phyloP scores from a whole-genome alignment of 2,797 vertebrate species.

The Tapera naevia region DNA sequence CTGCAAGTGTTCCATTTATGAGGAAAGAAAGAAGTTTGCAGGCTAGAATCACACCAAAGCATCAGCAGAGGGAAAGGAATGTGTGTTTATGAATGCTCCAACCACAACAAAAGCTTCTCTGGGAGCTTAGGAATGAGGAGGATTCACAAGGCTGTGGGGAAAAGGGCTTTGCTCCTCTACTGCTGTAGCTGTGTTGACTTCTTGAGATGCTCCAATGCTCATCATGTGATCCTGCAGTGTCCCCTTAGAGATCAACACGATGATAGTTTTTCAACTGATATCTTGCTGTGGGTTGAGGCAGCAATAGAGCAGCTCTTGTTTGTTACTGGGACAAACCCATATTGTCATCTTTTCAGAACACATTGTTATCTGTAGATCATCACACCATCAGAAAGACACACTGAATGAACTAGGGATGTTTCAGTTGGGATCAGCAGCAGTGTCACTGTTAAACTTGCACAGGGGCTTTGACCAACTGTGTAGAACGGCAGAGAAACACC shows the following conservation, averaged over 20 bases:
- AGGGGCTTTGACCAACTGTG: not conserved
- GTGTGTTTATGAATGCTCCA: not conserved
- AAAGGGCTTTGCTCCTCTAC: not conserved
- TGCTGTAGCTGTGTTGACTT: not conserved
- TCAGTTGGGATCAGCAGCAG: not conserved
- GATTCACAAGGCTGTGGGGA: not conserved
- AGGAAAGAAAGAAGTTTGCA: not conserved
- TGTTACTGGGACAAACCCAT: not conserved
- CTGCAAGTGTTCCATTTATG: not conserved
- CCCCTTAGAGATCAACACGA: fast-evolving
- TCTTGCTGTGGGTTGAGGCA: not conserved
- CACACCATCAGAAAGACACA: not conserved
- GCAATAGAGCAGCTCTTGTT: not conserved
- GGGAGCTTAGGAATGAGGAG: not conserved
- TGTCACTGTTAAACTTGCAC: not conserved
- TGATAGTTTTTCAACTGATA: fast-evolving
- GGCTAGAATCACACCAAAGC: not conserved
- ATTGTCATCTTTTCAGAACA: not conserved
- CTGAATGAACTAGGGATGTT: not conserved
- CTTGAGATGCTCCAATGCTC: not conserved
- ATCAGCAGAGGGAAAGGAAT: not conserved
- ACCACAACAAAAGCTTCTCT: not conserved
- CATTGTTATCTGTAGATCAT: not conserved
- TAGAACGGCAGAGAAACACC: not conserved
- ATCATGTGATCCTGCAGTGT: fast-evolving